phyloP scores from a whole-genome alignment of 2,888 invertebrate genomes.

The Candidula unifasciata region DNA sequence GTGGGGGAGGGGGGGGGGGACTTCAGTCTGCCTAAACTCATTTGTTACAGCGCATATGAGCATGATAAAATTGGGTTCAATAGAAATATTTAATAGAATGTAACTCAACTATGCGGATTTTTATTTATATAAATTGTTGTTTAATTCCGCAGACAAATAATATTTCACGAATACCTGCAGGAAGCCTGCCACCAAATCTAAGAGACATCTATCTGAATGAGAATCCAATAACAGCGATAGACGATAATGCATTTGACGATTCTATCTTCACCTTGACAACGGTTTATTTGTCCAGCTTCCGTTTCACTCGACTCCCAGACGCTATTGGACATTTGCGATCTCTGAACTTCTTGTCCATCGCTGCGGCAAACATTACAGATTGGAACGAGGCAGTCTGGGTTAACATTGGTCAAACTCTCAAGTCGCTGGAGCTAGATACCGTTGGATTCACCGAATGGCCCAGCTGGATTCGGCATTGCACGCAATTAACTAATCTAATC shows the following conservation, averaged over 20 bases:
- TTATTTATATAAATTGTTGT: neutral
- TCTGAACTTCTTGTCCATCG: neutral
- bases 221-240: neutral
- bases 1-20: too few relatives aligned
- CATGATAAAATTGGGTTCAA: too few relatives aligned
- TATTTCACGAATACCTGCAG: neutral
- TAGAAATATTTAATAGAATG: too few relatives aligned
- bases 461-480: neutral
- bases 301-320: neutral
- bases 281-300: neutral
- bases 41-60: too few relatives aligned
- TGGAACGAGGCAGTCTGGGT: neutral
- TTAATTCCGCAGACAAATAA: neutral
- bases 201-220: neutral
- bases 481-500: neutral
- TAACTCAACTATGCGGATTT: too few relatives aligned
- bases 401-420: neutral
- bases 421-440: neutral
- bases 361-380: neutral
- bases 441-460: neutral
- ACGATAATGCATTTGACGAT: neutral
- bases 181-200: neutral
- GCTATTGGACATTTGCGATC: neutral
- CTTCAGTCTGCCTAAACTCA: too few relatives aligned
- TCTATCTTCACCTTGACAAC: neutral